Evolutionary conservation across 2,888 invertebrate genomes (phyloP).

Genomic region (Drosophila greeni): DNA sequence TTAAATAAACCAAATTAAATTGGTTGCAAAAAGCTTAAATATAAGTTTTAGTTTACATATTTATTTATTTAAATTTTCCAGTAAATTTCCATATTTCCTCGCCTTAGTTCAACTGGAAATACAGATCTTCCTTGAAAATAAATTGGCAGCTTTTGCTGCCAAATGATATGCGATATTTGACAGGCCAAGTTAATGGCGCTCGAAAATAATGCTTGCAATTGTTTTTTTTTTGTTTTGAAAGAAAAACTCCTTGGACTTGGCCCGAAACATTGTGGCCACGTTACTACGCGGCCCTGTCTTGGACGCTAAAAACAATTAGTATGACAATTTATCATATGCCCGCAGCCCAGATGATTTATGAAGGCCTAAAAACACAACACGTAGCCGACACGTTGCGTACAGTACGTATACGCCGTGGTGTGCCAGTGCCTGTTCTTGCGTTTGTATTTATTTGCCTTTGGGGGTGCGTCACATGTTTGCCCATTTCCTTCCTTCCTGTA

Average conservation of each 20-base stretch:
- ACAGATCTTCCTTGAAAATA: neutral
- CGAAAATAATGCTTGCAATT: conserved; percentile 42
- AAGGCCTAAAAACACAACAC: conserved; percentile 50
- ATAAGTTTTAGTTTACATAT: too few relatives aligned
- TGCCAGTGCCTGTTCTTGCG: conserved; percentile 14
- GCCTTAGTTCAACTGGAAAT: neutral
- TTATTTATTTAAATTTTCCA: too few relatives aligned
- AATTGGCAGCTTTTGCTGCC: neutral
- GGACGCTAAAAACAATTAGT: conserved; percentile 75
- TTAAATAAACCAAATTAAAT: too few relatives aligned
- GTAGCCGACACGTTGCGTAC: conserved; percentile 33
- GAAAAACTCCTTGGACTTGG: conserved; percentile 11
- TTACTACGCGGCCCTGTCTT: conserved; percentile 44
- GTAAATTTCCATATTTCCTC: neutral
- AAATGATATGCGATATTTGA: conserved; percentile 59
- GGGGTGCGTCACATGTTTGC: conserved; percentile 68
- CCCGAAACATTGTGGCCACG: conserved; percentile 7
- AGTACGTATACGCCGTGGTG: conserved; percentile 33
- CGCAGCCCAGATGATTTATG: conserved; percentile 69
- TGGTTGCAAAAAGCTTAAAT: too few relatives aligned
- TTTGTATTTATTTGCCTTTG: conserved; percentile 56
- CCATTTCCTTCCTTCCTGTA: conserved; percentile 63
- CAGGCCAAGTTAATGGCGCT: conserved; percentile 53
- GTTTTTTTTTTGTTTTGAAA: conserved; percentile 42
- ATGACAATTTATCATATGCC: conserved; percentile 75